phyloP scores from a whole-genome alignment of 2,113 vertebrate species.

The Physeter macrocephalus region DNA sequence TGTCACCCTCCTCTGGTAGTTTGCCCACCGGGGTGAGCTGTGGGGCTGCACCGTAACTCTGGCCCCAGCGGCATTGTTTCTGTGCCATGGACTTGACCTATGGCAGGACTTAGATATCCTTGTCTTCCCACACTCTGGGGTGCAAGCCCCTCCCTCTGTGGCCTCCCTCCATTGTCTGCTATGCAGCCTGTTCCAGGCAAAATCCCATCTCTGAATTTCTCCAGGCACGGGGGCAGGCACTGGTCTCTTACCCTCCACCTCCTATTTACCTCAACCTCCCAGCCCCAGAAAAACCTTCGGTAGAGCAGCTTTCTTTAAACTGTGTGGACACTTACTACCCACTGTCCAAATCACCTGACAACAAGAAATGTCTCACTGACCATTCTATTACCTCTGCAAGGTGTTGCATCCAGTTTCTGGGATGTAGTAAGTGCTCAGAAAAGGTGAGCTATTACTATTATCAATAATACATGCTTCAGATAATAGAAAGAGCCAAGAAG shows the following conservation, averaged over 20 bases:
- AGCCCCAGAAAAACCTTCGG: neutral
- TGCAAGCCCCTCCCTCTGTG: neutral
- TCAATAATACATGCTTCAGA: neutral
- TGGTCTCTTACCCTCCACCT: neutral
- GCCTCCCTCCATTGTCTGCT: neutral
- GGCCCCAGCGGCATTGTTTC: neutral
- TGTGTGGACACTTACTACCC: too few species aligned
- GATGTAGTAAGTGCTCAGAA: neutral
- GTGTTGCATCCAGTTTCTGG: too few species aligned
- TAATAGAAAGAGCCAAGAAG: neutral
- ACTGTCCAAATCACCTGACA: too few species aligned
- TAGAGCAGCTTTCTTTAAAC: neutral
- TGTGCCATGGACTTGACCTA: neutral
- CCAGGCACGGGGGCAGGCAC: neutral
- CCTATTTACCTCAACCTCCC: neutral
- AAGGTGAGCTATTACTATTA: neutral
- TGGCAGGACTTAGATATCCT: neutral
- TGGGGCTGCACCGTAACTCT: neutral
- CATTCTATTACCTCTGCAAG: neutral
- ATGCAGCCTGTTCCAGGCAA: neutral
- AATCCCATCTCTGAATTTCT: neutral
- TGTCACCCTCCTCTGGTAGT: too few species aligned
- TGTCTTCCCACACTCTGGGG: neutral
- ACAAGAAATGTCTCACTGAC: neutral
- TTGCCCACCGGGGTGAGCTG: neutral